Percentiles rank a stretch among this genome's conserved stretches.
These are phyloP conservation scores for Drosophila conformis DNA, from an alignment of 2,888 invertebrate species.

Conservation along the genomic window DNA sequence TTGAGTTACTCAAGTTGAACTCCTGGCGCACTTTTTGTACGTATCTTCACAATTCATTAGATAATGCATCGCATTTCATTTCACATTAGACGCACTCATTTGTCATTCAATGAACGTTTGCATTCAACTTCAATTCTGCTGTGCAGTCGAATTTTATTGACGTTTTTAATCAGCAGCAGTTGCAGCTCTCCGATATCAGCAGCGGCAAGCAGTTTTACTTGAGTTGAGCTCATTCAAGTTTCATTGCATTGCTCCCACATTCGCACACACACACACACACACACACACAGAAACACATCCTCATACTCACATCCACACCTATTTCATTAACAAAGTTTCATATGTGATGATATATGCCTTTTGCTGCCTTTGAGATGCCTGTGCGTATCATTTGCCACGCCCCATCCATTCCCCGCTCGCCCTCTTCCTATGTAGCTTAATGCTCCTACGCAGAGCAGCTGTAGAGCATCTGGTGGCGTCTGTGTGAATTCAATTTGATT, in stretches of 20 bases:
- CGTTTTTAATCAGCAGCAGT: constrained; percentile 76
- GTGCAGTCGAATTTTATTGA: constrained; percentile 76
- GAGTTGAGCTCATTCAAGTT: constrained; percentile 71
- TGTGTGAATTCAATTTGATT: constrained; percentile 79
- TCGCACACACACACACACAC: constrained; percentile 1
- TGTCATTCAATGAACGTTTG: constrained; percentile 71
- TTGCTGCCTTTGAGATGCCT: constrained; percentile 54
- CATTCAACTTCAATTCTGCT: constrained; percentile 74
- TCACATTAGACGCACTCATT: constrained; percentile 72
- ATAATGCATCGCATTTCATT: constrained; percentile 60
- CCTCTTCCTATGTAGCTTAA: background rate
- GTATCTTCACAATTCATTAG: constrained; percentile 47
- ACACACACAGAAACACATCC: background rate
- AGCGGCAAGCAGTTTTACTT: constrained; percentile 53
- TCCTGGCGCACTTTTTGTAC: constrained; percentile 9
- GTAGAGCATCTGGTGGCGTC: constrained; percentile 39
- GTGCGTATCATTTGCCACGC: constrained; percentile 36
- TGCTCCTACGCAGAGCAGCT: constrained; percentile 2
- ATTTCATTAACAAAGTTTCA: constrained; percentile 80
- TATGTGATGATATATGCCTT: constrained; percentile 76
- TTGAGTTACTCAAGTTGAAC: constrained; percentile 3
- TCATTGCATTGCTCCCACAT: constrained; percentile 65
- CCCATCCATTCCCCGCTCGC: constrained; percentile 29
- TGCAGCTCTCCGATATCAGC: constrained; percentile 38
- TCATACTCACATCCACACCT: constrained; percentile 54